Evolutionary conservation across 2,888 invertebrate genomes (phyloP), one percentile per base, ranked within the genome.

Genomic region (Ernsta delagoae): DNA sequence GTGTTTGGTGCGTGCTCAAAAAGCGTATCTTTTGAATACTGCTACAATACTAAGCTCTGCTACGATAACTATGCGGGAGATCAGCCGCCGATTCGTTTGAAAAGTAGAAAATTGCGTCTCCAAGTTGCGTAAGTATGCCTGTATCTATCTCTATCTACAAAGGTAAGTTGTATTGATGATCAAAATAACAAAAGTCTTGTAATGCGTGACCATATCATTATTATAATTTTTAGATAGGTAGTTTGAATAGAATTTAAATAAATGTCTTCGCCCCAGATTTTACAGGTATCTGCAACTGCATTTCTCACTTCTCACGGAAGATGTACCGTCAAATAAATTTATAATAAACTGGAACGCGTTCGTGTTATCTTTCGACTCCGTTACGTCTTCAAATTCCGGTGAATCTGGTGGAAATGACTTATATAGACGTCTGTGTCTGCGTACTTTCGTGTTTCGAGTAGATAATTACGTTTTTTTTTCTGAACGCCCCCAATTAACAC

Each of bases 401-500:
- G 36, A 53, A 63, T 63, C 31, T 56, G 24, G 41, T n/a, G 31
- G 34, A 50, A 59, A 50, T 63, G 53, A 12, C 59, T 43, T 50
- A 63, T 62, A 24, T n/a, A 57, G 61, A 50, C n/a, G n/a, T n/a
- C n/a, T n/a, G n/a, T 8, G 59, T 67, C 63, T 57, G 48, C 54
- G 50, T 36, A 45, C 71, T 74, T 76, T 71, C 65, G 68, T 61
- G 68, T 61, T 54, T 43, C 54, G 59, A 59, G 79, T 79, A 80
- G 77, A 80, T 79, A 79, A 78, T 79, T 80, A 77, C 79, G 36
- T 82, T 80, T 77, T 78, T 64, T 63, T 59, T n/a, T n/a, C n/a
- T 69, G 36, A 48, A 59, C 62, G 62, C 82, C 82, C 83, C 83
- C 83, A 87, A 90, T 90, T 86, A 89, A 86, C 79, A 57, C 79